Base-by-base conservation (phyloP, 53 echinoderm and acorn worm species). In the Henricia sp. region DNA sequence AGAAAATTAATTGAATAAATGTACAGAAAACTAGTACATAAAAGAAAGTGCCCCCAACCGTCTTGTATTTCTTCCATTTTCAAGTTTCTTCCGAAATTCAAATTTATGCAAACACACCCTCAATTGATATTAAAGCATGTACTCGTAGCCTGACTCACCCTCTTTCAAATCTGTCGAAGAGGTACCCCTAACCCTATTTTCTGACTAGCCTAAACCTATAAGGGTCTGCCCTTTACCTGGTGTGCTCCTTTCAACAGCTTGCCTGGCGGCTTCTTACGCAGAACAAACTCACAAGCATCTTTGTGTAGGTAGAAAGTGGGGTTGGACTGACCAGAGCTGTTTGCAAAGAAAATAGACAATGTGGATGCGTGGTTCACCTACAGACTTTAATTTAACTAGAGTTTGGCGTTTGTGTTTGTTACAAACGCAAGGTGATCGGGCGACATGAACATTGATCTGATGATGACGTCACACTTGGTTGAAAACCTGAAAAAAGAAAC, bases 261-360 rank as follows among this genome's bases (percentile, higher is more conserved):
- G 27, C 96, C 96, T 55, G 96, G 96, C 20, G 96, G 96, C 42
- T 96, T 96, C 93, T 96, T 96, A 48, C 96, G 86, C 93, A 96
- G 84, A 62, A 96, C 96, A 46, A 85, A 89, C 44, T 91, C 91
- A 53, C 73, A 87, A 10, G 67, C 96, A 90, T 90, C 93, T 54
- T 96, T 96, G 83, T 88, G 70, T 37, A 96, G 82, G 75, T 87
- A 92, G 59, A 96, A 96, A 27, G 96, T 96, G 24, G 96, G 96
- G 52, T 96, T 96, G 14, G 96, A 96, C 78, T 96, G 96, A 20
- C 96, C 96, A 50, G 91, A 89, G 64, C 96, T 96, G 64, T 26
- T 33, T 6, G 50, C 32, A 52, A 3, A 27, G 26, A 52, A 52
- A 29, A 46, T 6, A 72, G 12, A 50, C 5, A 4, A 53, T 53